Evolutionary conservation across 2,113 vertebrate species (phyloP), one percentile per base, ranked within the genome.

Genomic region (Balaenoptera acutorostrata): DNA sequence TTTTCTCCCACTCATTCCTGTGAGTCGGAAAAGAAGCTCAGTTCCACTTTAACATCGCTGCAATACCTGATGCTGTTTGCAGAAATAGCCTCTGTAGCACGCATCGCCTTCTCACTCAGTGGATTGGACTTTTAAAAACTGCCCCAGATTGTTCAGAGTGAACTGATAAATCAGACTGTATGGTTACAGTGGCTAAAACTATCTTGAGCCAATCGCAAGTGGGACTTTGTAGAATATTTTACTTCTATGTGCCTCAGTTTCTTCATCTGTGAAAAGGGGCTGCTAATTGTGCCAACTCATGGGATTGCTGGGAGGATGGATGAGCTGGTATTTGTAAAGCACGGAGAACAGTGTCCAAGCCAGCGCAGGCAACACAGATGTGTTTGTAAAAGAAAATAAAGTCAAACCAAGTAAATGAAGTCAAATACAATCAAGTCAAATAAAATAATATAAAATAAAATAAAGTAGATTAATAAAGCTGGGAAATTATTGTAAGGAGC

Each of bases 211-310:
- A 14, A 4, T 0, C 10, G 2, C 18, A 33, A 49, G 27, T 2
- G 36, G 20, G 23, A 41, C 25, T 27, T 31, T 31, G 14, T 15
- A 1, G 5, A 44, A 29, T 27, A 8, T 5, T 41, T 61, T 10
- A 2, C 33, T 74, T 90, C 71, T 71, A 14, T 6, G 59, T 29
- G n/a, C 55, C 39, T 96, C 39, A 8, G 36, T 71, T 88, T 96
- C 83, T 74, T 44, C 8, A 61, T 41, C 82, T 83, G 61, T 3
- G 25, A 72, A 82, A 59, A 21, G 20, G 44, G 72, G 9, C 25
- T 39, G 2, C 63, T 18, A 0, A 11, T 41, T 3, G 9, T 0
- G 12, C 8, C 6, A 3, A 4, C 15, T 13, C 0, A 5, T 1
- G 4, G 12, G 74, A 13, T 4, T 12, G 3, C 17, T 9, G 4